Percentiles rank a stretch among this genome's conserved stretches.
phyloP scores from a whole-genome alignment of 64 coral and sea anemone genomes.

The Montipora foliosa region DNA sequence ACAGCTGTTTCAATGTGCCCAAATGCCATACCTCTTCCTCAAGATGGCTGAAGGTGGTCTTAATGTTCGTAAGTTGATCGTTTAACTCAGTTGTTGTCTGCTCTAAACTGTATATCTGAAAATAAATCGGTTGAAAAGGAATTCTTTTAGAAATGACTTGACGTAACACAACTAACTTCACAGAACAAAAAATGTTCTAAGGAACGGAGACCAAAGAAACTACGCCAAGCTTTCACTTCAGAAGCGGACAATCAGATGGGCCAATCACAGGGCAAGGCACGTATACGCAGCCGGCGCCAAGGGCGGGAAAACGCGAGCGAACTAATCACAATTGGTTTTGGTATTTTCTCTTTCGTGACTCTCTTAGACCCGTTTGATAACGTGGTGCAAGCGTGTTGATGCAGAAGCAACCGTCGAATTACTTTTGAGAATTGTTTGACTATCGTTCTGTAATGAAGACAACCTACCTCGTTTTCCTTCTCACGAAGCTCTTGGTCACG shows the following conservation, averaged over 20 bases:
- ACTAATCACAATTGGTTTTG: no score
- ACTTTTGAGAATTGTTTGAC: neutral
- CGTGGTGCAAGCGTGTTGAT: no score
- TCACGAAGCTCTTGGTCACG: slow-evolving; percentile 81
- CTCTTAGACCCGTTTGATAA: no score
- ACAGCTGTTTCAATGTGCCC: neutral
- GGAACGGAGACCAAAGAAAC: no score
- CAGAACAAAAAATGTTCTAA: neutral
- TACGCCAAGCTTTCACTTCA: no score
- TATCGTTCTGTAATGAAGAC: neutral
- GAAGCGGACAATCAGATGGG: no score
- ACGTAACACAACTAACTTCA: neutral
- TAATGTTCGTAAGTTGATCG: slow-evolving; percentile 70
- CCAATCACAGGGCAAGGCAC: no score
- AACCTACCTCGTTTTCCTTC: slow-evolving; percentile 78
- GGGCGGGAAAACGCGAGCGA: neutral
- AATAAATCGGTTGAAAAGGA: neutral
- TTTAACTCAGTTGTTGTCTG: slow-evolving; percentile 82
- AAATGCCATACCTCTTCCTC: slow-evolving; percentile 59
- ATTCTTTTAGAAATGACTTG: neutral
- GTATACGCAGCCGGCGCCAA: no score
- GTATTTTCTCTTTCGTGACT: no score
- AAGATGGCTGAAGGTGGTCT: slow-evolving; percentile 67
- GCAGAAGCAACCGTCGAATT: no score
- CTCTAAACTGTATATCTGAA: slow-evolving; percentile 69